Evolutionary conservation across 2,888 invertebrate species (phyloP).

Genomic region (Melanophora roralis): DNA sequence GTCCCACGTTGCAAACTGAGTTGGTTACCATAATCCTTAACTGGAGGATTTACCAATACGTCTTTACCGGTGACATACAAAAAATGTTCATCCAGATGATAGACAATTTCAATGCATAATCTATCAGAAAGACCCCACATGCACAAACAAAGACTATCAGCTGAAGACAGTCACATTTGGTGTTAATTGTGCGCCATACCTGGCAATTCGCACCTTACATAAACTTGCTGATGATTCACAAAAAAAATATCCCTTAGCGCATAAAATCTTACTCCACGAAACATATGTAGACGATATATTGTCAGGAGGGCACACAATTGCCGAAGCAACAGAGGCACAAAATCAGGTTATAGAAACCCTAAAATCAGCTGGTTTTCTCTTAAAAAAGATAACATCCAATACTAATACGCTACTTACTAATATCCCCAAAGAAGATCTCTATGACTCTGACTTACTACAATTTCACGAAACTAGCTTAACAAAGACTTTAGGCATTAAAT

Average conservation of each 20-base stretch:
- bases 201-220: not conserved
- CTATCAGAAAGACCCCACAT: not conserved
- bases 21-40: not conserved
- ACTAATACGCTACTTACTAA: too few relatives aligned
- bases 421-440: too few relatives aligned
- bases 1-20: not conserved
- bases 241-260: not conserved
- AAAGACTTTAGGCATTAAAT: too few relatives aligned
- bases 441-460: too few relatives aligned
- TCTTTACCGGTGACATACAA: not conserved
- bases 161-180: not conserved
- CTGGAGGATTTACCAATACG: not conserved
- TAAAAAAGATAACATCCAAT: too few relatives aligned
- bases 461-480: too few relatives aligned
- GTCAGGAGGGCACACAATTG: slow-evolving; percentile 3
- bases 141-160: not conserved
- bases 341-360: too few relatives aligned
- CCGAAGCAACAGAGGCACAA: too few relatives aligned
- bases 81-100: not conserved
- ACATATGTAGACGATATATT: not conserved
- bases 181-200: slow-evolving; percentile 4
- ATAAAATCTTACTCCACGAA: not conserved
- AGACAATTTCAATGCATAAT: not conserved
- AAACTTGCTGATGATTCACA: not conserved
- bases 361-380: too few relatives aligned